Conservation (phyloP, 2,113 vertebrate genomes). For the Megaceryle torquata region DNA sequence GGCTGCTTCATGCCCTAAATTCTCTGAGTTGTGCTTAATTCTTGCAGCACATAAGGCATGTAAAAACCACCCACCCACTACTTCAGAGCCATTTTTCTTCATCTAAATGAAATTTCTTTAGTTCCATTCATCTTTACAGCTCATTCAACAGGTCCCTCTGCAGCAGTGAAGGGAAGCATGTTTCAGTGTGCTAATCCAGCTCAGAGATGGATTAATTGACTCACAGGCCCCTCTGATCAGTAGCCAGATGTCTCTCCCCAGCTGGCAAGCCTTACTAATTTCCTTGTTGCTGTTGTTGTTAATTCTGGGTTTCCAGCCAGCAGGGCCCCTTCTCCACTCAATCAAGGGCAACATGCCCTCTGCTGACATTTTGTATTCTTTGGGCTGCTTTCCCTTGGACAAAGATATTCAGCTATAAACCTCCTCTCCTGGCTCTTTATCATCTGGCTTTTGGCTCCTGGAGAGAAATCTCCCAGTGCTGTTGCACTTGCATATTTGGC, state of each 20-base stretch:
- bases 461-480: constrained; percentile 8
- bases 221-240: constrained; percentile 62
- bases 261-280: constrained; percentile 64
- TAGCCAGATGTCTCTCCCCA: constrained; percentile 71
- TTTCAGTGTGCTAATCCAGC: constrained; percentile 53
- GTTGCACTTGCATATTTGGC: not conserved
- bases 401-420: constrained; percentile 35
- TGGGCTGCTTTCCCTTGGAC: constrained; percentile 45
- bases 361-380: constrained; percentile 51
- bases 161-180: constrained; percentile 60
- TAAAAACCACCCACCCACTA: constrained; percentile 51
- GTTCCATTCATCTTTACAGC: constrained; percentile 64
- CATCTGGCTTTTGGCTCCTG: constrained; percentile 41
- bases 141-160: constrained; percentile 52
- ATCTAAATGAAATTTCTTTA: constrained; percentile 68
- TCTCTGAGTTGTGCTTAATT: constrained; percentile 28
- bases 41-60: constrained; percentile 25
- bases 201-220: constrained; percentile 53
- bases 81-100: constrained; percentile 63
- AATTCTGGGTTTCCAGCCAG: constrained; percentile 69
- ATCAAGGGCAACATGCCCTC: constrained; percentile 62
- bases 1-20: constrained; percentile 13
- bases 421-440: constrained; percentile 18
- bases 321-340: constrained; percentile 38
- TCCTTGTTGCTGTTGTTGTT: constrained; percentile 64